Base-by-base conservation (phyloP, 2,797 vertebrate species). In the Mastacembelus armatus region DNA sequence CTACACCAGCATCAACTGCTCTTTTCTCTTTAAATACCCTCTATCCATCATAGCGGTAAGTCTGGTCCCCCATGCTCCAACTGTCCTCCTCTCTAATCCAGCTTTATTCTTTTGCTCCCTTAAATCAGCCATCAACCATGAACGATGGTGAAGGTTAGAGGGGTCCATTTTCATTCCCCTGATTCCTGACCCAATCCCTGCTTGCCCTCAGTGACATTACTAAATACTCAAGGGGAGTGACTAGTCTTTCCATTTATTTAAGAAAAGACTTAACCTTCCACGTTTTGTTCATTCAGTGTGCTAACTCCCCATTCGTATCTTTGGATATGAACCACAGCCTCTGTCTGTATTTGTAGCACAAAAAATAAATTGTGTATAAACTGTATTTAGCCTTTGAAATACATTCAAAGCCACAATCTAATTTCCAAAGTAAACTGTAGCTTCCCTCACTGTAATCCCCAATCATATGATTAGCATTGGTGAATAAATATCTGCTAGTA, bases 61-160 rank as follows among this genome's bases (percentile, higher is more conserved):
- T 75, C 71, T 62, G 77, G 66, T 43, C 74, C 81, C 56, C 80
- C 12, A 32, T 60, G 45, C 56, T 54, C 43, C 44, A 69, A 74
- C 77, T 78, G 70, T 68, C 71, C 59, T 79, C 70, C 51, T 74
- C 75, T 59, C 48, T 50, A 22, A 64, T 74, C 62, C 54, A 32
- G 66, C 62, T 65, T 74, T 76, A 45, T 66, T 64, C n/a, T 79
- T 74, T 58, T 43, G 55, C 55, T 65, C 44, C 30, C 71, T 74
- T 86, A 88, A 87, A 88, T 67, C 69, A 85, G 90, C 88, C 89
- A 89, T 93, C 92, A 91, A 71, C n/a, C 83, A 92, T 93, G 92
- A 94, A 89, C 55, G 84, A 95, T 93, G 86, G 88, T 60, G 80
- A 86, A 91, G 85, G 88, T 89, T 91, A 90, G 91, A 91, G 89